Evolutionary conservation across 1,140 invertebrate species (phyloP), one percentile per base, ranked within the genome.

Genomic region (Caenorhabditis latens): DNA sequence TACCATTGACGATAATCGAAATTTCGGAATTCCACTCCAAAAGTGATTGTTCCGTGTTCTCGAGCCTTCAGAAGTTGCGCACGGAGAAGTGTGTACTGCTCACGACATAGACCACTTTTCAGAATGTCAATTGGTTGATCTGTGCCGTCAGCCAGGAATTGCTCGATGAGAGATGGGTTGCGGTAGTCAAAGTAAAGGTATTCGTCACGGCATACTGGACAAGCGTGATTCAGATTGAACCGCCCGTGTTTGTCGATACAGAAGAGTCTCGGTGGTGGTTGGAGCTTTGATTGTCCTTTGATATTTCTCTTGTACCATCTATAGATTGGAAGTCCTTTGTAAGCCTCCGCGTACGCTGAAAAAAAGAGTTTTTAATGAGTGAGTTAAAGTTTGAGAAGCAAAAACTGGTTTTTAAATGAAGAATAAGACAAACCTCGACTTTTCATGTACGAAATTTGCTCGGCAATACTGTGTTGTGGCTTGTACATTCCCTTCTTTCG

Each of bases 121-220:
- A 92, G 83, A 32, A 92, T 85, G 16, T 86, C 79, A 48, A 91
- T 88, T 11, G 90, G 92, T 67, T 91, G 57, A 83, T 92, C 89
- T 14, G 92, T 92, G n/a, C 92, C 91, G 16, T 87, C 63, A 4
- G 82, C 83, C n/a, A 92, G 61, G 83, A 92, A 92, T 71, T 91
- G 90, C 82, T 92, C 87, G 50, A 92, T 90, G 42, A 92, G 84
- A 19, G 86, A 63, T 14, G 91, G 91, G 87, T 92, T 92, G 85
- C 92, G 86, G 85, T 92, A 92, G 86, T 92, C 91, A 83, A 92
- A 92, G 84, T 90, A 92, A 8, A 92, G 75, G 88, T 92, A 92
- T 82, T 92, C 91, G 79, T 92, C 91, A 3, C 91, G 90, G 53
- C 91, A 92, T 53, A 86, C 86, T 55, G 91, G 92, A 84, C 91